Evolutionary conservation across 2,888 invertebrate species (phyloP), one percentile per base, ranked within the genome.

Genomic region (Octonoba sinensis): DNA sequence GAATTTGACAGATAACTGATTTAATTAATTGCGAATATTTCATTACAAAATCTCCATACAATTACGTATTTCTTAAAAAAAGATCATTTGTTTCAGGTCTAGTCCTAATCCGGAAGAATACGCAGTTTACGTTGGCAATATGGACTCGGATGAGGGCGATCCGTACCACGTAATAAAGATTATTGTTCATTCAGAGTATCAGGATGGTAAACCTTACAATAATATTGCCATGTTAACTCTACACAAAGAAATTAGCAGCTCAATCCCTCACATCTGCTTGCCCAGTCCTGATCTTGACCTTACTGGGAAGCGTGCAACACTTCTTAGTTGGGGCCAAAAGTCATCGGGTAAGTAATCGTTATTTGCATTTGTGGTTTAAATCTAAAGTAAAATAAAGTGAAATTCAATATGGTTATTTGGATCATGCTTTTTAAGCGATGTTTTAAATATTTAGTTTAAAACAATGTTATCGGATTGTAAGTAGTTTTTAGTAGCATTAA

Each of bases 141-240:
- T 82, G 12, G 20, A 65, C 20, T 64, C 70, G n/a, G 70, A 82
- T 46, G 49, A 65, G 27, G 82, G 82, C 3, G 49, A 24, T 18
- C 71, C 65, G 1, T 70, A 47, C 20, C 20, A 12, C 16, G 75
- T 82, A 18, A 44, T 36, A 18, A 62, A 64, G 24, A 82, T 82
- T 44, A 22, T 51, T 3, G 11, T 82, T 0, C 74, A 82, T 49
- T 70, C 74, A 57, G 36, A 49, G 15, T 82, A 75, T 47, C 27
- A 20, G 4, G 47, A 56, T 1, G 4, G 18, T 0, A 27, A 51
- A 4, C 44, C 70, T 20, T 44, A 82, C 54, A 56, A 82, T 44
- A 75, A 82, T n/a, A 67, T 82, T 36, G 82, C 74, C 27, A 69
- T 82, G 3, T 44, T 82, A 18, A 74, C 70, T 13, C 24, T 82